These are phyloP conservation scores for Silurus meridionalis DNA, from an alignment of 2,113 vertebrate genomes.

Conservation along the genomic window DNA sequence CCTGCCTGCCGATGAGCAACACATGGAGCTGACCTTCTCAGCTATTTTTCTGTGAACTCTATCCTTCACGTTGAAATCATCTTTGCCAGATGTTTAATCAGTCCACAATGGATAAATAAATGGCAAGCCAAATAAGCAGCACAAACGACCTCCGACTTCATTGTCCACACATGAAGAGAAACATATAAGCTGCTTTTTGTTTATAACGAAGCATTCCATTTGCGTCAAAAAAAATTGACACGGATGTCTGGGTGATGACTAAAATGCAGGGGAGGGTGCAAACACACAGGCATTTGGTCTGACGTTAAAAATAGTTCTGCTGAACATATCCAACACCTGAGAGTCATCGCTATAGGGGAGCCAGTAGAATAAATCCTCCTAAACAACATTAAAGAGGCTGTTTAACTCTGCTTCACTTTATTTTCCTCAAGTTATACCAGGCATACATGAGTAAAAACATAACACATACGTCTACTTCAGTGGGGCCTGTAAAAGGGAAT, in stretches of 20 bases:
- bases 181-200: background rate
- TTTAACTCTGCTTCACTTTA: background rate
- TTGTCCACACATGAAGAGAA: background rate
- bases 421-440: background rate
- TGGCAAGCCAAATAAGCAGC: background rate
- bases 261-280: slow-evolving; percentile 17
- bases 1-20: slow-evolving; percentile 17
- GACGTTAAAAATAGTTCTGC: slow-evolving; percentile 34
- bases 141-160: background rate
- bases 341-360: background rate
- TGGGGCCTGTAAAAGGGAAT: background rate
- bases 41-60: slow-evolving; percentile 16
- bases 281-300: slow-evolving; percentile 11
- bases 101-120: background rate
- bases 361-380: background rate
- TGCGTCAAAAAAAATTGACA: background rate
- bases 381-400: background rate
- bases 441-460: background rate
- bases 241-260: slow-evolving; percentile 1
- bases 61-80: slow-evolving; percentile 11
- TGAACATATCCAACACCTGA: slow-evolving; percentile 41
- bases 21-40: slow-evolving; percentile 49
- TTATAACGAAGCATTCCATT: slow-evolving; percentile 1
- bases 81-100: background rate
- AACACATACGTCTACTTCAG: background rate